Percentiles rank a stretch among this genome's conserved stretches.
These are phyloP conservation scores for Episyrphus balteatus DNA, from an alignment of 1,140 invertebrate species.

Conservation along the genomic window DNA sequence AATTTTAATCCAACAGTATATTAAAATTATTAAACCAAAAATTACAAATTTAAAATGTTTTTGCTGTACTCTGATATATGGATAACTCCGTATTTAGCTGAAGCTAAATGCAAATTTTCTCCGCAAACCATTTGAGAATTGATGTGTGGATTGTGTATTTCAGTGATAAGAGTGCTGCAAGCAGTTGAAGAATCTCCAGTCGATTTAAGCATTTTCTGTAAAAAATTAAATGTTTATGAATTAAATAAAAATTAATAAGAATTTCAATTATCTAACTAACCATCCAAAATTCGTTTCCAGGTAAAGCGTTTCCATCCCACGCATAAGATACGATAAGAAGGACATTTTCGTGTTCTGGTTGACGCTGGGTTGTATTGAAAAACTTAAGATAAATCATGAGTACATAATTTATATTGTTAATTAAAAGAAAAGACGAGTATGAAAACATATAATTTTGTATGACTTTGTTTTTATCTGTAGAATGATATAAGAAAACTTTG, in stretches of 20 bases:
- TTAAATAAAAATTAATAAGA: neutral
- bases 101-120: constrained; percentile 40
- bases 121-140: constrained; percentile 39
- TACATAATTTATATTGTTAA: too few species aligned
- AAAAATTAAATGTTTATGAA: neutral
- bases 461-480: too few species aligned
- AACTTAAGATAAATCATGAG: too few species aligned
- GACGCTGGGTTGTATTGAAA: neutral
- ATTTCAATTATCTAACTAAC: constrained; percentile 7
- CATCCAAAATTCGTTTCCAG: constrained; percentile 51
- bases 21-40: too few species aligned
- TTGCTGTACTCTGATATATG: constrained; percentile 42
- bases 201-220: constrained; percentile 26
- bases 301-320: constrained; percentile 56
- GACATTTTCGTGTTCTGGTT: constrained; percentile 11
- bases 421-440: too few species aligned
- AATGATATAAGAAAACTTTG: too few species aligned
- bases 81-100: constrained; percentile 38
- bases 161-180: constrained; percentile 44
- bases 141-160: constrained; percentile 47
- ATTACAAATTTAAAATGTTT: constrained; percentile 9
- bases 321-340: constrained; percentile 51
- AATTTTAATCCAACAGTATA: too few species aligned
- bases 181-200: constrained; percentile 53
- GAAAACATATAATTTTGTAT: too few species aligned